Evolutionary conservation across 2,888 invertebrate species (phyloP), one percentile per base, ranked within the genome.

Genomic region (Hermaeophaga mercurialis): DNA sequence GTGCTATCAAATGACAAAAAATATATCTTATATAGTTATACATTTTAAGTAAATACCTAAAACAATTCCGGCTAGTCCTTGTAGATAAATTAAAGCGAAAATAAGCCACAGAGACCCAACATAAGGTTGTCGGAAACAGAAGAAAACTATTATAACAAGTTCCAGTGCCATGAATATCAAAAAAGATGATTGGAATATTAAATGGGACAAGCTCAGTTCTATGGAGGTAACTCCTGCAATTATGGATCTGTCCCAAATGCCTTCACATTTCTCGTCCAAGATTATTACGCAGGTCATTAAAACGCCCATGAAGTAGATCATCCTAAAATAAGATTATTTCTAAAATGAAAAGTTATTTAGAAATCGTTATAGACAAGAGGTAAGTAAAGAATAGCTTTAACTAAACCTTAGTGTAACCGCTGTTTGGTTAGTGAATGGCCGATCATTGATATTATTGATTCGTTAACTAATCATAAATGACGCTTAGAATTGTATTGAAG

Each of bases 171-270:
- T 93, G 17, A 92, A 74, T 0, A 87, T 59, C 71, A 94, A 85
- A n/a, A 26, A 38, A 2, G 31, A 4, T 6, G 88, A 79, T 76
- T 95, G 94, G 18, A 90, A 83, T n/a, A 86, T 70, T 54, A 94
- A 83, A 75, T 95, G 94, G 0, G 92, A 89, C 58, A 89, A 76
- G 41, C 94, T 80, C 75, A 95, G 89, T 80, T 94, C 93, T 18
- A 84, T 75, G 0, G 91, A 85, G 28, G 85, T 85, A 8, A 95
- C 92, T 7, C 94, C 94, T 61, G 94, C 91, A 3, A 94, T 90
- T 1, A 91, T 82, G 54, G 90, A 91, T 57, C 95, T 81, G 73
- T 94, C 92, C 88, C 95, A 88, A 61, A 94, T 85, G 3, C 95
- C 93, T 74, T 92, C 91, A 66, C 86, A 81, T 41, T 64, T 55